Percentiles rank a stretch among this genome's conserved stretches.
Evolutionary conservation across 2,113 vertebrate genomes (phyloP).

Genomic region (Odocoileus hemionus): DNA sequence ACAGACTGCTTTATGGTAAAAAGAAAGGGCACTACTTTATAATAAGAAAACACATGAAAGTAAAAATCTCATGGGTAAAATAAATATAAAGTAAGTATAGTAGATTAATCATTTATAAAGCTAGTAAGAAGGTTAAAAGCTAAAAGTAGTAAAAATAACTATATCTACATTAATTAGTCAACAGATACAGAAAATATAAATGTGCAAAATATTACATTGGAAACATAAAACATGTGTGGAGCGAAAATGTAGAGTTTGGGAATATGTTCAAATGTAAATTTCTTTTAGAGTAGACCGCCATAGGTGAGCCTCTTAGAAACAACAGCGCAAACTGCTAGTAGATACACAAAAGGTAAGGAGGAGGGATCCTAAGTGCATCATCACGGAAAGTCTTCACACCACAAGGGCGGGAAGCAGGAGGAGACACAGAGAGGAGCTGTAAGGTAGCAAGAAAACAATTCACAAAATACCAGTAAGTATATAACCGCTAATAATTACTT

Average conservation of each 20-base stretch:
- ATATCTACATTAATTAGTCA: neutral
- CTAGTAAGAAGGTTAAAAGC: neutral
- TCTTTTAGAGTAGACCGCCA: neutral
- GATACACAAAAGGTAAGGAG: neutral
- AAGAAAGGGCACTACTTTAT: neutral
- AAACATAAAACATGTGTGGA: neutral
- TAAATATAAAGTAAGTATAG: neutral
- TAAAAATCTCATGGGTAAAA: neutral
- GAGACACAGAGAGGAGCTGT: neutral
- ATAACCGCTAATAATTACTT: neutral
- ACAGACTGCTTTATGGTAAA: neutral
- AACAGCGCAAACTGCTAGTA: neutral
- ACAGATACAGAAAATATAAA: neutral
- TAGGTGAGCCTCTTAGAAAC: neutral
- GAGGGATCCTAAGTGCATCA: neutral
- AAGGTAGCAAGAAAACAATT: neutral
- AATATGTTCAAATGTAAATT: neutral
- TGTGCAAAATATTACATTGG: neutral
- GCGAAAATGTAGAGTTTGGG: neutral
- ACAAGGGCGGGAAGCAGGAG: neutral
- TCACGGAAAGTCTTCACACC: neutral
- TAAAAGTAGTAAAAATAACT: neutral
- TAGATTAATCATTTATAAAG: neutral
- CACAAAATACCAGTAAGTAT: neutral
- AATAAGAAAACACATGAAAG: neutral